Evolutionary conservation across 2,797 vertebrate species (phyloP), one percentile per base, ranked within the genome.

Genomic region (Argya squamiceps): DNA sequence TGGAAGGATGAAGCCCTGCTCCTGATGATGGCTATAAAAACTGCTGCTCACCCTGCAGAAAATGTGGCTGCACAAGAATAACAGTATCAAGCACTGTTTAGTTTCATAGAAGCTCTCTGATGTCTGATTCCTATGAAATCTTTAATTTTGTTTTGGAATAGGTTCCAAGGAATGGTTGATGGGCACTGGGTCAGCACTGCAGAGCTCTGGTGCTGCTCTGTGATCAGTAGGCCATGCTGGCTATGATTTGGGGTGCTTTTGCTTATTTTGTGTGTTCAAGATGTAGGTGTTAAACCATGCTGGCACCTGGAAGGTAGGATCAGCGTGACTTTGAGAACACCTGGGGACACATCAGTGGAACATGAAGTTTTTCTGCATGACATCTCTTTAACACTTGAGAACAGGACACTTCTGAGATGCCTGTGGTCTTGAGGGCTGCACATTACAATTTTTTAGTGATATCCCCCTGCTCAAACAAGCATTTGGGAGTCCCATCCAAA

Each of bases 241-340:
- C 22, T 59, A 0, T 20, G 22, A 8, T 11, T 62, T 47, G 15
- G 15, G 15, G 2, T 26, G 15, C 7, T 5, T 73, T 36, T 63
- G 30, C 29, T 43, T 6, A 19, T 50, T n/a, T 2, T 1, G 0
- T 9, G 2, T 27, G 8, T 73, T 76, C 13, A 49, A 55, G 20
- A n/a, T 19, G 8, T 24, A 44, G 26, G 7, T 20, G 21, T 64
- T 49, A 32, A 81, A 11, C 34, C 34, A 21, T 1, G 3, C 39
- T n/a, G 37, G 18, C 29, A 32, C 19, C 26, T 0, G 1, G 29
- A 44, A 58, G 19, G 37, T 15, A 24, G 52, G 44, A 69, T 27
- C 39, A 70, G 30, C 34, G 73, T 67, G 50, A 59, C 47, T 78
- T 63, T 27, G 39, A 46, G 39, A 58, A 34, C 30, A 20, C 9